Evolutionary conservation across 1,140 invertebrate species (phyloP), one percentile per base, ranked within the genome.

Genomic region (Nephotettix cincticeps): DNA sequence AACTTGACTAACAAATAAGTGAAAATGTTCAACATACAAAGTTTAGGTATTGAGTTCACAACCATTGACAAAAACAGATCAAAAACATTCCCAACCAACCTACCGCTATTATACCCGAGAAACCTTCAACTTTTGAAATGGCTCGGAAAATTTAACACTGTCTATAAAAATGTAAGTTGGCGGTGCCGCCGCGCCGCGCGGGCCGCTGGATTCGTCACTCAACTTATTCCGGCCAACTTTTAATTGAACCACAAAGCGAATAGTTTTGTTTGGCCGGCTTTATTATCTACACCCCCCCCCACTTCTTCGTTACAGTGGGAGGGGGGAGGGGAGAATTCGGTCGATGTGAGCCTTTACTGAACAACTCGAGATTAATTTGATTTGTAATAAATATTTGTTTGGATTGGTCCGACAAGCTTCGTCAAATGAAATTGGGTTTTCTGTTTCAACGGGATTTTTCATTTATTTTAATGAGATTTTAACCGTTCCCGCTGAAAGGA

Each of bases 61-160:
- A n/a, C n/a, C n/a, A n/a, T n/a, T n/a, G n/a, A n/a, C n/a, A n/a
- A n/a, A n/a, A n/a, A n/a, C n/a, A n/a, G n/a, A n/a, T n/a, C n/a
- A n/a, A n/a, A n/a, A n/a, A n/a, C n/a, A n/a, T n/a, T n/a, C n/a
- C n/a, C n/a, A n/a, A n/a, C n/a, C n/a, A n/a, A n/a, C n/a, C n/a
- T n/a, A n/a, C n/a, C n/a, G n/a, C n/a, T n/a, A n/a, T n/a, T n/a
- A n/a, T n/a, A n/a, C n/a, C n/a, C n/a, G n/a, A n/a, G n/a, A n/a
- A n/a, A n/a, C n/a, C n/a, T n/a, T n/a, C n/a, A n/a, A n/a, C n/a
- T n/a, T n/a, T n/a, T n/a, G n/a, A n/a, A n/a, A n/a, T n/a, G n/a
- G n/a, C n/a, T n/a, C n/a, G n/a, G n/a, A n/a, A n/a, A n/a, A 56
- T 27, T 54, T 66, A 30, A 75, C 54, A 67, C 36, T 72, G 61